Conservation (phyloP, 2,888 invertebrate genomes). For the Eutolmus rufibarbis region DNA sequence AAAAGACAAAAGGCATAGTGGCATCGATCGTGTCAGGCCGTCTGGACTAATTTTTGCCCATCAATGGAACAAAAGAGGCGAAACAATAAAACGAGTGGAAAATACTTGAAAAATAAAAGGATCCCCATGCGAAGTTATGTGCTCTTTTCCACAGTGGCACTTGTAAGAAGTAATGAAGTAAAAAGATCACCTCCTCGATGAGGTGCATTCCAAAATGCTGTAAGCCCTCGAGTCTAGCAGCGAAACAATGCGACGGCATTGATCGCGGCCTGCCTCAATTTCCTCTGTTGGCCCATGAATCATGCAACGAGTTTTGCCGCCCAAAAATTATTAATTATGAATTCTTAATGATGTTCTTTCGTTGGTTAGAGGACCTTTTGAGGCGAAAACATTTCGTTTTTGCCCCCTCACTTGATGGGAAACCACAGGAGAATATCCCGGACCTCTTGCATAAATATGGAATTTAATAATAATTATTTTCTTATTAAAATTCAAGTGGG, state of each 20-base stretch:
- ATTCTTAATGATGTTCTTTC: conserved; percentile 2
- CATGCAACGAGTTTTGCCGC: not conserved
- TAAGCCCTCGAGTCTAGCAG: not conserved
- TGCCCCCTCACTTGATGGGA: not conserved
- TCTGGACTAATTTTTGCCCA: not conserved
- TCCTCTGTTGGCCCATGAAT: conserved; percentile 2
- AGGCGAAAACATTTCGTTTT: conserved; percentile 14
- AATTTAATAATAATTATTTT: conserved; percentile 19
- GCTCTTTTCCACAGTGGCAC: not conserved
- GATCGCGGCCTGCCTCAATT: not conserved
- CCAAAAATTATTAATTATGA: conserved; percentile 26
- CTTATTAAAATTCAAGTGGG: conserved; percentile 18
- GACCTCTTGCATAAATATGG: conserved; percentile 1
- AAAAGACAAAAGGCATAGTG: not conserved
- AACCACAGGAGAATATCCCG: not conserved
- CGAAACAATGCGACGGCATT: conserved; percentile 4
- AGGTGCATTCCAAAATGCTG: not conserved
- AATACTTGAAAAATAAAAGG: not conserved
- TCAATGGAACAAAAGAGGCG: not conserved
- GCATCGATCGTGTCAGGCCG: not conserved
- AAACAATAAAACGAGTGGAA: not conserved
- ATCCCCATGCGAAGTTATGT: not conserved
- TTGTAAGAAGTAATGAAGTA: not conserved
- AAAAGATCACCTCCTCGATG: not conserved
- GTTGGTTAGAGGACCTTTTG: not conserved